Conservation (phyloP, 1,140 invertebrate species). For the Tetramorium parvispinum region DNA sequence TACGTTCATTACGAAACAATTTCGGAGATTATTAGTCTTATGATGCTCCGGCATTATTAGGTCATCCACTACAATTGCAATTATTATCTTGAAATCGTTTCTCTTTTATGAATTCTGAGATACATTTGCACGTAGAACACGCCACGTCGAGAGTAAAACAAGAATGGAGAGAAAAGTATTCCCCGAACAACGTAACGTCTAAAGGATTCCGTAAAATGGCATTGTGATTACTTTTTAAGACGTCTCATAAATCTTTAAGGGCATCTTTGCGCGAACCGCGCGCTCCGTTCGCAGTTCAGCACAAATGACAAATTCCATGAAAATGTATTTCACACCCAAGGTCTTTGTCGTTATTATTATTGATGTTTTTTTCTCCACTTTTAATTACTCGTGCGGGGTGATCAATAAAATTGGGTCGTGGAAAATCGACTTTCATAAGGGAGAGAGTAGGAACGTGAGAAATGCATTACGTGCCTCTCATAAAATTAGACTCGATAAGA, state of each 20-base stretch:
- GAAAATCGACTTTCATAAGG: background rate
- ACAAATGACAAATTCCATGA: background rate
- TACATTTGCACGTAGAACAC: background rate
- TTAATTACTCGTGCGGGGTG: background rate
- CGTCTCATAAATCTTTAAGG: constrained; percentile 8
- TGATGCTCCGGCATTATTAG: constrained; percentile 16
- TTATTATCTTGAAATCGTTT: constrained; percentile 16
- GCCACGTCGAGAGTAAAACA: background rate
- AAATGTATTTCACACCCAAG: background rate
- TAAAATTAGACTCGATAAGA: constrained; percentile 8
- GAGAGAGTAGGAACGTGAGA: background rate
- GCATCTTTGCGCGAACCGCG: background rate
- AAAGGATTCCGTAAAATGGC: constrained; percentile 14
- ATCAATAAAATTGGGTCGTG: background rate
- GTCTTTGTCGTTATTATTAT: background rate
- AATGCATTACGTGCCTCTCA: background rate
- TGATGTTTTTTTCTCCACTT: background rate
- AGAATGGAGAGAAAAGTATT: background rate
- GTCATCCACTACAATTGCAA: background rate
- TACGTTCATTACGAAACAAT: constrained; percentile 32
- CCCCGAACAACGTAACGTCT: background rate
- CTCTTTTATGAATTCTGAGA: background rate
- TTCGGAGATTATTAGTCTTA: background rate
- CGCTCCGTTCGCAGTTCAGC: background rate
- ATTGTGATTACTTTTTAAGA: constrained; percentile 1